Base-by-base conservation (phyloP, 53 echinoderm and acorn worm species). In the Actinopyga echinites region DNA sequence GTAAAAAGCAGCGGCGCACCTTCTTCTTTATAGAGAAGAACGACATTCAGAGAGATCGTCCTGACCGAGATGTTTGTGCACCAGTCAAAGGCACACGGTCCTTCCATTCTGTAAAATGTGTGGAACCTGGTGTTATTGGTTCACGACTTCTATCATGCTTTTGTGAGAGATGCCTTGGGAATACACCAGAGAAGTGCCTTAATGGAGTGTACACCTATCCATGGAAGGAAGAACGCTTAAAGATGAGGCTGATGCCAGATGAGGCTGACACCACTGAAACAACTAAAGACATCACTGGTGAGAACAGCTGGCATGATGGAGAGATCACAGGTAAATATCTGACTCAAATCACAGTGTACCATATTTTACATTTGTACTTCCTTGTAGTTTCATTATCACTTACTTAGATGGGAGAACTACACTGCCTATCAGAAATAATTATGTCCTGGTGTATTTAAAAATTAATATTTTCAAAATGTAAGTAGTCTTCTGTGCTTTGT, bases 11-110 rank as follows among this genome's bases (percentile, higher is more conserved):
- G 20, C 57, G 56, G 21, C 79, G 79, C 52, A 55, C 79, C 4
- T 79, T 79, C 79, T 49, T 79, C 79, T 79, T 53, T 26, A 26
- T 79, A 53, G 28, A 29, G 28, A 79, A 79, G 55, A 30, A 30
- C 9, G 43, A 25, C 11, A 79, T 79, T 28, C 25, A 79, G 15
- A 11, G 79, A 79, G 28, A 54, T 15, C 79, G 79, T 10, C 13
- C 79, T 55, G 26, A 49, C 11, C 44, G 79, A 49, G n/a, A 55
- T 11, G 79, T 79, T 10, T 45, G 13, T 2, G 43, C 29, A 24
- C 21, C 79, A 53, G 79, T 79, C 30, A 54, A 54, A 28, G 79
- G 79, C 24, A 79, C 79, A 21, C 5, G 43, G 6, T 10, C 53
- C 53, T 53, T 44, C n/a, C 79, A 79, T 54, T 34, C 79, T 2